These are phyloP conservation scores for Phataginus tricuspis DNA, from an alignment of 2,797 vertebrate species.

Conservation along the genomic window DNA sequence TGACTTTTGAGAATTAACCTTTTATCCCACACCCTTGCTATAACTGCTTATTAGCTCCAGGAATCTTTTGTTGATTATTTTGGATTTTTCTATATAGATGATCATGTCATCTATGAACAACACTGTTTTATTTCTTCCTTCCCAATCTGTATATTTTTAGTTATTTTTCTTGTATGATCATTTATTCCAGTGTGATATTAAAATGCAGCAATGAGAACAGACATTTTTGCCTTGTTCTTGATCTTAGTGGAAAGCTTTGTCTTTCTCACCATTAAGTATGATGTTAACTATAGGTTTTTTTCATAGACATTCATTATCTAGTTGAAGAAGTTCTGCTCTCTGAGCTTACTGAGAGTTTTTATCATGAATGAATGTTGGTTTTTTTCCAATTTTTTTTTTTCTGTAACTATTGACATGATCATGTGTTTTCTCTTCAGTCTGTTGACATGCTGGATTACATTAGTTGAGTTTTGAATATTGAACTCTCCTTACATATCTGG, in stretches of 20 bases:
- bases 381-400: not conserved
- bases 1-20: not conserved
- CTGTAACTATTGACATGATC: not conserved
- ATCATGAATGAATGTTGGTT: not conserved
- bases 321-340: not conserved
- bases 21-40: not conserved
- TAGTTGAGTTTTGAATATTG: not conserved
- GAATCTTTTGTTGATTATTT: not conserved
- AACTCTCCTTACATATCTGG: not conserved
- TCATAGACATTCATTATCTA: not conserved
- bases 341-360: not conserved
- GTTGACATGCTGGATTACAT: not conserved
- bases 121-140: not conserved
- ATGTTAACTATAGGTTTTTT: not conserved
- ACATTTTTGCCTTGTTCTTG: not conserved
- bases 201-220: not conserved
- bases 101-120: not conserved
- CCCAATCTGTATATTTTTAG: not conserved
- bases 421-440: not conserved
- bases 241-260: not conserved
- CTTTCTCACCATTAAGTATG: not conserved
- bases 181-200: not conserved
- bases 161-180: not conserved
- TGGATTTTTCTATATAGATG: not conserved
- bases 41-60: not conserved